Conservation (phyloP, 2,888 invertebrate species). For the Invenusta paracnida region DNA sequence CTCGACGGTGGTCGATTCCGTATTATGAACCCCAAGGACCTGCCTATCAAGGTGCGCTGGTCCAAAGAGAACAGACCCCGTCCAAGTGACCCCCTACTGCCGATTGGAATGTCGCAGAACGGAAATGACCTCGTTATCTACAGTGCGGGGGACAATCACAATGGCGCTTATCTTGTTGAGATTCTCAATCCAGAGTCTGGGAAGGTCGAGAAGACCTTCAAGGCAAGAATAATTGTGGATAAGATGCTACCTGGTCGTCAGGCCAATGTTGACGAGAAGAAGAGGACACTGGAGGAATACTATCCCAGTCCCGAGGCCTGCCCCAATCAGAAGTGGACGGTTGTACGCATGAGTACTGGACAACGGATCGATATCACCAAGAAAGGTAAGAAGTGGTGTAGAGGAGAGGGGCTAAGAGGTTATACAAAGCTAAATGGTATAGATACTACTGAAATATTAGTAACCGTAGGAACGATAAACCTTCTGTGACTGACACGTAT, state of each 20-base stretch:
- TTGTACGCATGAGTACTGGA: not conserved
- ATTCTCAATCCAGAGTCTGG: not conserved
- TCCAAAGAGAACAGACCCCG: not conserved
- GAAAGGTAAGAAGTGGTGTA: slow-evolving; percentile 1
- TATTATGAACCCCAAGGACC: not conserved
- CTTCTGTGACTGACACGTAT: no score
- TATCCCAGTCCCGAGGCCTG: slow-evolving; percentile 23
- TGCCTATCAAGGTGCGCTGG: not conserved
- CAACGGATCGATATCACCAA: not conserved
- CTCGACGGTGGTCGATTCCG: slow-evolving; percentile 8
- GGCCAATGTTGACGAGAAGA: not conserved
- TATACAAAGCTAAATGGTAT: no score
- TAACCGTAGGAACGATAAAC: no score
- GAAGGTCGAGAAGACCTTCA: slow-evolving; percentile 30
- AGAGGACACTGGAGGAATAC: not conserved
- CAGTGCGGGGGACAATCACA: slow-evolving; percentile 31
- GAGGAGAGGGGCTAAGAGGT: no score
- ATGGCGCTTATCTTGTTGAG: slow-evolving; percentile 31
- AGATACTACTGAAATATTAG: no score
- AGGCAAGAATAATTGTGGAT: slow-evolving; percentile 6
- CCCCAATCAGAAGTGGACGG: slow-evolving; percentile 30
- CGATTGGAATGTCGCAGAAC: not conserved
- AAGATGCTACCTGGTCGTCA: slow-evolving; percentile 21
- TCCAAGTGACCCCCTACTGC: not conserved
- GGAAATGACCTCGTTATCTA: slow-evolving; percentile 32